phyloP scores from a whole-genome alignment of 2,113 vertebrate genomes.

The Motacilla tschutschensis region DNA sequence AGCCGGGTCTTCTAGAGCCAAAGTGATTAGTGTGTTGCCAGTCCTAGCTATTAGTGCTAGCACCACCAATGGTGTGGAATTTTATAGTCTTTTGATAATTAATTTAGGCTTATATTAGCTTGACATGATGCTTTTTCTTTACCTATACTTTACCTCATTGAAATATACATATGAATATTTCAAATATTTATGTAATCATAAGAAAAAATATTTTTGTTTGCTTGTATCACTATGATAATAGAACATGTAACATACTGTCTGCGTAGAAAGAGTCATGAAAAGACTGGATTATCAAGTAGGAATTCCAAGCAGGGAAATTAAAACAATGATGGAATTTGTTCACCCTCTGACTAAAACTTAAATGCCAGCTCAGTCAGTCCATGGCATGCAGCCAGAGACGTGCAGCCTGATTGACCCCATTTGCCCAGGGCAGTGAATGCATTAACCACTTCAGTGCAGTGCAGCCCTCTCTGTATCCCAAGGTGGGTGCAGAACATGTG shows the following conservation, averaged over 20 bases:
- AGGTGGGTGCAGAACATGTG: background rate
- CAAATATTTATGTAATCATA: background rate
- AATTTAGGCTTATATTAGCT: background rate
- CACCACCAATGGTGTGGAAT: background rate
- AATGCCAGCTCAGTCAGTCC: background rate
- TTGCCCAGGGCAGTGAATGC: background rate
- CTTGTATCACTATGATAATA: background rate
- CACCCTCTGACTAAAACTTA: background rate
- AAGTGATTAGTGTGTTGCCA: background rate
- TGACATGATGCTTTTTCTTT: background rate
- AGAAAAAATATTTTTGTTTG: background rate
- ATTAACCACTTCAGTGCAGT: background rate
- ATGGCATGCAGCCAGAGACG: background rate
- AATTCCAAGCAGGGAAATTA: constrained; percentile 15
- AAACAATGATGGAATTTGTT: background rate
- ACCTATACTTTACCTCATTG: background rate
- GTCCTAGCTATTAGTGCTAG: background rate
- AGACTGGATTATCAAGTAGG: background rate
- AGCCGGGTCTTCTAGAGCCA: background rate
- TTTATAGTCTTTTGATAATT: background rate
- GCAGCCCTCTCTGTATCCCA: background rate
- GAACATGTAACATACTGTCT: background rate
- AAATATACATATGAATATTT: background rate
- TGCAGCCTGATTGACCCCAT: background rate
- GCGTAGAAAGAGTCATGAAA: background rate